Evolutionary conservation across 2,888 invertebrate species (phyloP), one percentile per base, ranked within the genome.

Genomic region (Galeopsomyia nigrocyanea): DNA sequence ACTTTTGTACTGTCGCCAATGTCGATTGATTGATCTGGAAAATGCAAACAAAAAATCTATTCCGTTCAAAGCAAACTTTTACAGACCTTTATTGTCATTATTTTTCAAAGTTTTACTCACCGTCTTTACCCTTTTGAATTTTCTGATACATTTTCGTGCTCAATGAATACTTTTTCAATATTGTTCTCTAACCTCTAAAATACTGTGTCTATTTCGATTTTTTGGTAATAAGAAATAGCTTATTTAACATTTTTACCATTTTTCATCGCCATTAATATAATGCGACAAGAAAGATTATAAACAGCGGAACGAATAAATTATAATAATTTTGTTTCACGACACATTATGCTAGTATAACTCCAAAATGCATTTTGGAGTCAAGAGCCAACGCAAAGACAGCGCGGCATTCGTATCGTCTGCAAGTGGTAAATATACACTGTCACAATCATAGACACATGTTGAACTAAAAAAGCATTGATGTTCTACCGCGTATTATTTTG

Each of bases 61-160:
- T 3, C 26, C 19, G n/a, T 21, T 9, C 5, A 16, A 16, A 26
- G 21, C 39, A 60, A 60, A 60, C 1, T 7, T 5, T 47, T 19
- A 50, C 17, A 19, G 10, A 39, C 10, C 39, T 19, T n/a, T n/a
- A n/a, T n/a, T 22, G 21, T 17, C n/a, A n/a, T 49, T 19, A 49
- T 49, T 22, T 14, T 21, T 14, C 53, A 58, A 31, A 62, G 62
- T 3, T 31, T 13, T 16, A 47, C 68, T 72, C 55, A 73, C 73
- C 68, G 19, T 47, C 56, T 16, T 60, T 19, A 13, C 39, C 47
- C 14, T 65, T 65, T n/a, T 39, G 16, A 68, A 68, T 64, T 50
- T 64, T 68, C 47, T 68, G 67, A 16, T 68, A 64, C 73, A 73
- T 73, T 68, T 65, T 73, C 16, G n/a, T n/a, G 39, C 26, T 26